Evolutionary conservation across 2,797 vertebrate species (phyloP).

Genomic region (Sternotherus odoratus): DNA sequence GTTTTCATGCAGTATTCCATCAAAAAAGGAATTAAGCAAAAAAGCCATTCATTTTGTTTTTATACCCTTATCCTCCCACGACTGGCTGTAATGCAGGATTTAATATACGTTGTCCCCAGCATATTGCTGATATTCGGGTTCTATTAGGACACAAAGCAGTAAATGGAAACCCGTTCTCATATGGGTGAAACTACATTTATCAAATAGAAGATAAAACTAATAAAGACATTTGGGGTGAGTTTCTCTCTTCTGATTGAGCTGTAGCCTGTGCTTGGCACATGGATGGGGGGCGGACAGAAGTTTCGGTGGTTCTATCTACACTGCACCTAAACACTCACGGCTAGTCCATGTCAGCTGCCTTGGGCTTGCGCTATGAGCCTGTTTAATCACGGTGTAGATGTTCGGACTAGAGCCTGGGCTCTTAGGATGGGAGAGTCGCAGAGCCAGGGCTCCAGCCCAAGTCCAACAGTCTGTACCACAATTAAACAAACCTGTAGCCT

Average conservation of each 20-base stretch:
- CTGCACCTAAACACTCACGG: neutral
- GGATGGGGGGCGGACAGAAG: neutral
- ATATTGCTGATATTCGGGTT: rapidly evolving
- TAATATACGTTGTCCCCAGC: neutral
- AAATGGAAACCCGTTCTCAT: neutral
- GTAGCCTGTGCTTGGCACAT: rapidly evolving
- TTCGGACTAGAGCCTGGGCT: neutral
- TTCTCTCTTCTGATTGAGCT: neutral
- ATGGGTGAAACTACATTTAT: neutral
- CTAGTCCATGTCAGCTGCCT: neutral
- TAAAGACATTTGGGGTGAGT: neutral
- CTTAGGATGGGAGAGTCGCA: neutral
- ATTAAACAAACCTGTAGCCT: neutral
- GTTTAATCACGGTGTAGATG: neutral
- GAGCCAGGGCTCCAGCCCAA: neutral
- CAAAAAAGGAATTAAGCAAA: neutral
- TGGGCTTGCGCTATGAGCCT: neutral
- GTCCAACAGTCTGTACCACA: no score
- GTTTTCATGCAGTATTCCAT: neutral
- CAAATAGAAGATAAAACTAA: neutral
- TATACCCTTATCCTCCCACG: rapidly evolving
- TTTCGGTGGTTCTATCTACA: neutral
- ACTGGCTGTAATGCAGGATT: neutral
- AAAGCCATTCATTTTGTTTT: neutral
- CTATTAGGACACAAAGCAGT: neutral